Base-by-base conservation (phyloP, 2,888 invertebrate species). In the Sinhomidia bicolor region DNA sequence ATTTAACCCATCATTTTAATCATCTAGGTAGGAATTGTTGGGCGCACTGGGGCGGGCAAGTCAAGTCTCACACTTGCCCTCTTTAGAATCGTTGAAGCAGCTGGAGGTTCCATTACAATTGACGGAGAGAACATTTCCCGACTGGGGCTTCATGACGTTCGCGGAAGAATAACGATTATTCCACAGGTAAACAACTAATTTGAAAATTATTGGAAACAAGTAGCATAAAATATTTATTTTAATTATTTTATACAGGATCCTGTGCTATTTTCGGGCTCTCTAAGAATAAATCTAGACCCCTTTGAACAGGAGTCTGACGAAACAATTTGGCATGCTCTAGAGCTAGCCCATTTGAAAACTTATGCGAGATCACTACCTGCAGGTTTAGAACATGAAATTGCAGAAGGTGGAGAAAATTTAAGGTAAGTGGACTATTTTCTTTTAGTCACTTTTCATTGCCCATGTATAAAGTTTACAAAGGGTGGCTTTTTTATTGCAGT, bases 251-350 rank as follows among this genome's bases (percentile, higher is more conserved):
- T 47, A 2, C 12, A 60, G 29, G 99, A 99, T 94, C 99, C 99
- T 0, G 97, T 99, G 71, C 95, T 99, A 88, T 99, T 99, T 94
- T 98, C 98, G 17, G 99, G 99, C 68, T 96, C 96, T 6, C 94
- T 99, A 92, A 95, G 99, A 78, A 95, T 97, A 94, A 99, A 99
- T 94, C 95, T 99, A 90, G 99, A 99, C 94, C 99, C 99, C 1
- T 98, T 98, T 94, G 95, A 95, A 91, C 93, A 94, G 0, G 95
- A 97, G 94, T 94, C 95, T 0, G 99, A 99, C 93, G 96, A 96
- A 0, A 96, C 97, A 81, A 94, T 99, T 71, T 99, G 99, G 99
- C 95, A 95, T 83, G 96, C 98, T 26, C 94, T 99, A 54, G 97
- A 98, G 92, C 96, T 97, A 93, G 97, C 99, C 0, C 98, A 99